These are phyloP conservation scores for Trogon melanurus DNA, from an alignment of 2,113 vertebrate species.

Conservation along the genomic window DNA sequence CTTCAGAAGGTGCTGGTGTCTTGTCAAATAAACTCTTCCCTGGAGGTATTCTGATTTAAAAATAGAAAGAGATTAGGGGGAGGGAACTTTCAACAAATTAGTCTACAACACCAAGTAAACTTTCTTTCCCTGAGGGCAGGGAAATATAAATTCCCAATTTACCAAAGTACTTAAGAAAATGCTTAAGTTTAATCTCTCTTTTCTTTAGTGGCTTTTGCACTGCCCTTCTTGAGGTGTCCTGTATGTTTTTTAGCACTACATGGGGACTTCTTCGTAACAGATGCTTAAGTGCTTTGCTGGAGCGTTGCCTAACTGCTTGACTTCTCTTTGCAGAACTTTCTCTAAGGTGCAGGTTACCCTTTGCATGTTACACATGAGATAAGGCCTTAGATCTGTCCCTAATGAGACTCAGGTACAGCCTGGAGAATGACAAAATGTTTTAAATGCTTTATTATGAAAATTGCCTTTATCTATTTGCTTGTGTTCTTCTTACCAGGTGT, in stretches of 20 bases:
- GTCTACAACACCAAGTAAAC: background rate
- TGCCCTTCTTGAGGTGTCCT: background rate
- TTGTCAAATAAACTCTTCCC: conserved; percentile 83
- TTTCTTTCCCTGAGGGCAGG: background rate
- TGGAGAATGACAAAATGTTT: background rate
- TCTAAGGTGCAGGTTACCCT: background rate
- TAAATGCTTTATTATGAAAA: background rate
- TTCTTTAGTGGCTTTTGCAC: background rate
- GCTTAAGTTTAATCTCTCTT: background rate
- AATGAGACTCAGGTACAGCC: background rate
- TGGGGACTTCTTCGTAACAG: background rate
- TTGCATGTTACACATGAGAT: background rate
- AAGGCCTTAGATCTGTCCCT: background rate
- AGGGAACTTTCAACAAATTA: conserved; percentile 6
- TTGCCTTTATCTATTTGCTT: background rate
- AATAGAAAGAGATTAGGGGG: conserved; percentile 8
- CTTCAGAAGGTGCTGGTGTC: conserved; percentile 25
- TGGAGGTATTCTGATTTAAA: conserved; percentile 75
- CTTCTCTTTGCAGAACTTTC: background rate
- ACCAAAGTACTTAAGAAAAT: background rate
- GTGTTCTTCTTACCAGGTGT: background rate
- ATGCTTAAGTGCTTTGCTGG: conserved; percentile 42
- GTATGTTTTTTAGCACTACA: background rate
- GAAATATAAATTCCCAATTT: background rate
- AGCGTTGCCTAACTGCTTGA: background rate